A percentile compares a stretch with the other conserved stretches of the same genome.
These are phyloP conservation scores for Caranx ignobilis DNA, from an alignment of 2,113 vertebrate species.

Conservation along the genomic window DNA sequence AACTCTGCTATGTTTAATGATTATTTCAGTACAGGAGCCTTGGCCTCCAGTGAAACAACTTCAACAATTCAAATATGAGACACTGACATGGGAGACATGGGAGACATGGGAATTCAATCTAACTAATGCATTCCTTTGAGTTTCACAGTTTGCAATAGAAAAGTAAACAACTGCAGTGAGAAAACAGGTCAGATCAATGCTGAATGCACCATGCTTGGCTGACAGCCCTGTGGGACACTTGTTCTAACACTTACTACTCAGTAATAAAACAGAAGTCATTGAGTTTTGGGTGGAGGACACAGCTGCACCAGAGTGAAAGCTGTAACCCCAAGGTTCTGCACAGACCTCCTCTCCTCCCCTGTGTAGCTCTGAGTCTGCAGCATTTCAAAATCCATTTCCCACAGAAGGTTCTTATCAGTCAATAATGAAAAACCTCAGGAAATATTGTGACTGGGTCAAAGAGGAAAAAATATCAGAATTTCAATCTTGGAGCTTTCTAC, in stretches of 20 bases:
- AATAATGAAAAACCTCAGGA: neutral
- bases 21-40: no score
- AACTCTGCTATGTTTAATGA: no score
- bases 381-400: constrained; percentile 13
- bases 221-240: neutral
- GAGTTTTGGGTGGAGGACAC: neutral
- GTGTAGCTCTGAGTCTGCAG: neutral
- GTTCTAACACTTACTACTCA: neutral
- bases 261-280: constrained; percentile 7
- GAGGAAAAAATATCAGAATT: neutral
- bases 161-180: neutral
- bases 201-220: neutral
- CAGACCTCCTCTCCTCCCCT: neutral
- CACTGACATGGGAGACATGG: no score
- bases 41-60: no score
- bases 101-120: neutral
- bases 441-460: neutral
- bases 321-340: neutral
- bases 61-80: no score
- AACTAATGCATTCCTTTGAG: neutral
- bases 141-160: neutral
- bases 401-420: constrained; percentile 28
- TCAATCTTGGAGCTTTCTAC: constrained; percentile 7
- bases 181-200: neutral
- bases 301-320: neutral